Base-by-base conservation (phyloP, 2,797 vertebrate genomes). In the Cuniculus paca region DNA sequence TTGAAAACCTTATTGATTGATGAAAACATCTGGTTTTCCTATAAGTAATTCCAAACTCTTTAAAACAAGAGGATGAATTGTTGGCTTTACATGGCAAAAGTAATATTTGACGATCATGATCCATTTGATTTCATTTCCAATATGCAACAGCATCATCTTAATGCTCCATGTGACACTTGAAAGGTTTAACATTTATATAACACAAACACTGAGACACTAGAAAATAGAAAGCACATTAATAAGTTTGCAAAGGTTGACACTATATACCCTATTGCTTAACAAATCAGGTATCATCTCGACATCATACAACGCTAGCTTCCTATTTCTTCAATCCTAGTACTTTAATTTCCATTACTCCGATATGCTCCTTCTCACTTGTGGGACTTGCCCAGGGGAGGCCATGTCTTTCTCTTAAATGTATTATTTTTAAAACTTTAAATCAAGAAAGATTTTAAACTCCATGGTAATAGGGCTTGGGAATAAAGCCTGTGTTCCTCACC, bases 1-100 rank as follows among this genome's bases (percentile, higher is more conserved):
- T 94, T 97, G 94, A 95, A 87, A 93, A 88, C 95, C 50, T 86
- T 92, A 26, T 84, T 91, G 58, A 91, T 87, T 95, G 58, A 95
- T 95, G 56, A 95, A 92, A 65, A 5, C 17, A 0, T 84, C 56
- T 88, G 5, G 34, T 86, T 0, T 92, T 78, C 63, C 58, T 39
- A 90, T 94, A 97, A 94, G 78, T 56, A 88, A 94, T 31, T 58
- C 26, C 88, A 94, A 52, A 79, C 70, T 86, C 75, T 92, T 87
- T 83, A 22, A 17, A 50, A 34, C 1, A 56, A 93, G 17, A 17
- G 58, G 14, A 12, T 87, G 58, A 97, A 74, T 80, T 74, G 65
- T 86, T 95, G 97, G 70, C 42, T 86, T 96, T 84, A 42, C 2
- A 3, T 88, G 79, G 31, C 20, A 61, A 65, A 89, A 72, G 14